Conservation (phyloP, 1,140 invertebrate genomes). For the Cepaea nemoralis region DNA sequence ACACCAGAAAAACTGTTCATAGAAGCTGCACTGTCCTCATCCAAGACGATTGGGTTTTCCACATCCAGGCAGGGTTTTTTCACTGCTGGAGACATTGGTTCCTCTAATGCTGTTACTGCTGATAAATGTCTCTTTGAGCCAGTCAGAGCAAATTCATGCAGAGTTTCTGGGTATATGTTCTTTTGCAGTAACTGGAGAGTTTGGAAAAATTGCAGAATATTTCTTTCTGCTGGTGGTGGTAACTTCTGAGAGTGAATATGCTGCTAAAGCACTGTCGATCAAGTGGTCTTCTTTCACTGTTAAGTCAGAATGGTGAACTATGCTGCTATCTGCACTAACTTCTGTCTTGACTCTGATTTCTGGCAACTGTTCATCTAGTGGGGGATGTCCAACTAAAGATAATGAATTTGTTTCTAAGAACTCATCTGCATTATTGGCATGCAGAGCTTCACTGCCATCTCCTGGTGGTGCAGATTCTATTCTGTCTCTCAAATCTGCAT, state of each 20-base stretch:
- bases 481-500: not conserved
- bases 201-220: not conserved
- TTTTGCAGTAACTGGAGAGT: not conserved
- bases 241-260: not conserved
- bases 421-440: not conserved
- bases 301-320: not conserved
- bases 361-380: not conserved
- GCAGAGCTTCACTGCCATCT: not conserved
- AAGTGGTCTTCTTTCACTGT: not conserved
- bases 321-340: not conserved
- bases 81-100: not conserved
- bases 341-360: not conserved
- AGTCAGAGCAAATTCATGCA: not conserved
- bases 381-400: not conserved
- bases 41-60: not conserved
- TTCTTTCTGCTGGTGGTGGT: not conserved
- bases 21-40: conserved; percentile 28
- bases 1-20: not conserved
- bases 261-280: not conserved
- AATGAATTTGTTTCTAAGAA: not conserved
- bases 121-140: not conserved
- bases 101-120: not conserved
- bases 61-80: not conserved
- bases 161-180: not conserved
- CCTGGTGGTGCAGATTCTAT: not conserved